Base-by-base conservation (phyloP, 2,113 vertebrate genomes). In the Podarcis raffonei region DNA sequence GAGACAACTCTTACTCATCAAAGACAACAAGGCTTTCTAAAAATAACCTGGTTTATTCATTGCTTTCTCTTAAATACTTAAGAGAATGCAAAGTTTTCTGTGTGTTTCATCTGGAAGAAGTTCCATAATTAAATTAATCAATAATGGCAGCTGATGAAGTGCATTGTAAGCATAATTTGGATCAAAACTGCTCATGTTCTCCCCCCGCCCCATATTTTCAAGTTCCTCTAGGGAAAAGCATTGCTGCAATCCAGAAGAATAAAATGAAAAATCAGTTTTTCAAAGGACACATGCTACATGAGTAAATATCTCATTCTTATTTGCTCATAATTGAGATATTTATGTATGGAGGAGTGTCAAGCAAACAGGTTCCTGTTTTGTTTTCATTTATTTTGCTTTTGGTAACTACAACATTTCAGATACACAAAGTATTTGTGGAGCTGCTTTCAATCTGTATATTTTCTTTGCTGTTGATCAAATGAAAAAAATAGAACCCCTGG, bases 291-390 rank as follows among this genome's bases (percentile, higher is more conserved):
- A 77, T 11, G 3, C 37, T 84, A 22, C 6, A 48, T 62, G n/a
- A 37, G 72, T 77, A 69, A 30, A 76, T 9, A 15, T 37, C 62
- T 71, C 1, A 42, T 0, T 22, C n/a, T 84, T 42, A 65, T 86
- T 35, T 75, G 75, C 13, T 59, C 27, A 71, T 25, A 23, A 66
- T 22, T 30, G 35, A 53, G 79, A 12, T 13, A 66, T 42, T 22
- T 66, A 71, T 83, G 84, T 13, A 72, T 76, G 74, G n/a, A 20
- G 83, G 83, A 83, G 84, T 66, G 71, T 85, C 3, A 83, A 12
- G 2, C 39, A 87, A 86, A 48, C n/a, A 71, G 5, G 22, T 9
- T 81, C 7, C 2, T 83, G 25, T 48, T 48, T 8, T 37, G 39
- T 69, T 59, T 35, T 85, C 2, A 5, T 18, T 3, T 12, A 6